These are phyloP conservation scores for Eriocheir sinensis DNA, from an alignment of 1,140 invertebrate genomes.

Conservation along the genomic window DNA sequence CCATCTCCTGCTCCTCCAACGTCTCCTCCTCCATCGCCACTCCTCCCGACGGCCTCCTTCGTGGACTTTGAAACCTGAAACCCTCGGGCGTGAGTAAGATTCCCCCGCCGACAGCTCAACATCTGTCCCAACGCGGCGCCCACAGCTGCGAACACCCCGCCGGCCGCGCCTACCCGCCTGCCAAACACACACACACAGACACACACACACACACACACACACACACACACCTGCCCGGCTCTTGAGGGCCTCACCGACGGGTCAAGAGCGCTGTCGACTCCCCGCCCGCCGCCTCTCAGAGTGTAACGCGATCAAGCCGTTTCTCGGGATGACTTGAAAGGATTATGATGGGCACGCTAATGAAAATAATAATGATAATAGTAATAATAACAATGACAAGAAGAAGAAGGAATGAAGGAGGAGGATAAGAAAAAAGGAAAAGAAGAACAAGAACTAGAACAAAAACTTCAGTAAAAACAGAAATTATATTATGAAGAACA, in stretches of 20 bases:
- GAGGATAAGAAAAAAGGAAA: too few relatives aligned
- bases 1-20: not conserved
- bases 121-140: not conserved
- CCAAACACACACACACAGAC: not conserved
- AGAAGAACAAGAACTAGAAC: too few relatives aligned
- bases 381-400: not conserved
- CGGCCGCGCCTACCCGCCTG: not conserved
- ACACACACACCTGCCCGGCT: not conserved
- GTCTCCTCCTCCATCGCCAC: not conserved
- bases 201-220: constrained; percentile 18
- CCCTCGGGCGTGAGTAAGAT: not conserved
- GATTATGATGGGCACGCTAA: not conserved
- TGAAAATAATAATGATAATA: not conserved
- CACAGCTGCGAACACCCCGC: not conserved
- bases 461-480: too few relatives aligned
- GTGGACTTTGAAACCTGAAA: not conserved
- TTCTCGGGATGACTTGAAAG: not conserved
- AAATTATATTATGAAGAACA: too few relatives aligned
- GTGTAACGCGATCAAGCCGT: not conserved
- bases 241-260: not conserved
- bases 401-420: too few relatives aligned
- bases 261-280: not conserved
- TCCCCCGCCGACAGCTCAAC: not conserved
- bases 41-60: not conserved
- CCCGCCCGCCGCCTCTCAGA: not conserved